Evolutionary conservation across 2,113 vertebrate species (phyloP).

Genomic region (Circaetus gallicus): DNA sequence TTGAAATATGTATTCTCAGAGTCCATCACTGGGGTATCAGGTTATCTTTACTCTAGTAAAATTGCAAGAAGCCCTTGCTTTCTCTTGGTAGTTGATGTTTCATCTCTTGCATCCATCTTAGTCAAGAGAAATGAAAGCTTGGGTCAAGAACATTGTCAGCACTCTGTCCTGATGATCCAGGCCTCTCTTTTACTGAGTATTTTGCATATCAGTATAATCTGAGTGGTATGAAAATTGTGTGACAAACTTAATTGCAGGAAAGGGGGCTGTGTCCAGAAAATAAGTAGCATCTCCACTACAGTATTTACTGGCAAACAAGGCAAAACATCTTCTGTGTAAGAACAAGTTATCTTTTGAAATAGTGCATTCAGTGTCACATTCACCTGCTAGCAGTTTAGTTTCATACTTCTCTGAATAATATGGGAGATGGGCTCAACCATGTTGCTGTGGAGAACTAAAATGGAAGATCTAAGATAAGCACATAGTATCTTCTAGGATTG

Average conservation of each 20-base stretch:
- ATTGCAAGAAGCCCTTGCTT: not conserved
- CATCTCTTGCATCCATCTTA: not conserved
- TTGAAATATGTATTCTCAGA: not conserved
- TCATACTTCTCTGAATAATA: not conserved
- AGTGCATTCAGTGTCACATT: not conserved
- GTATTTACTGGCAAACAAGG: not conserved
- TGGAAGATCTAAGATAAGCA: not conserved
- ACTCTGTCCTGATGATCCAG: not conserved
- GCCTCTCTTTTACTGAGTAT: not conserved
- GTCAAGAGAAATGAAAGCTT: not conserved
- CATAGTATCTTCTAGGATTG: not conserved
- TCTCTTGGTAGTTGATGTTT: not conserved
- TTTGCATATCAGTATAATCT: not conserved
- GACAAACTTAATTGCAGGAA: not conserved
- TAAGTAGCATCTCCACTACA: not conserved
- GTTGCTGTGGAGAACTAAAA: not conserved
- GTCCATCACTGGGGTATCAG: not conserved
- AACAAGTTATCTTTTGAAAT: not conserved
- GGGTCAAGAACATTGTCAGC: not conserved
- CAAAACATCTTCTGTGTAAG: not conserved
- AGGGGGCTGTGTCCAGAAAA: not conserved
- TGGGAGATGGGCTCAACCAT: not conserved
- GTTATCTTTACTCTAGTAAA: not conserved
- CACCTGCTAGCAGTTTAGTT: not conserved
- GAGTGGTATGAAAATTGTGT: not conserved